phyloP scores from a whole-genome alignment of 2,888 invertebrate species.

The Scotopteryx bipunctaria region DNA sequence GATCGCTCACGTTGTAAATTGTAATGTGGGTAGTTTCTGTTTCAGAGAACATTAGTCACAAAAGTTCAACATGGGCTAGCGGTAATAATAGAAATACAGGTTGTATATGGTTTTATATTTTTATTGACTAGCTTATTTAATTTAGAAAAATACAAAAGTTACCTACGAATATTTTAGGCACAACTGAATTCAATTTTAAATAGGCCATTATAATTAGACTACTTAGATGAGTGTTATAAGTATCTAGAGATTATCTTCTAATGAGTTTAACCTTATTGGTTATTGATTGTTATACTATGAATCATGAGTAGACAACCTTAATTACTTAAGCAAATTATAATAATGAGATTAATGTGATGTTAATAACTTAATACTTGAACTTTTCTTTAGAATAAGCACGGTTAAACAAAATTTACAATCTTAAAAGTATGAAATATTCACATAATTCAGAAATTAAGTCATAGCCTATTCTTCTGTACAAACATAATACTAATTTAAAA shows the following conservation, averaged over 20 bases:
- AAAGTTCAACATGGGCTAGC: no score
- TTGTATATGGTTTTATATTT: slow-evolving; percentile 36
- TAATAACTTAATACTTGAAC: slow-evolving; percentile 52
- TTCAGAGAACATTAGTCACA: no score
- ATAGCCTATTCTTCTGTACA: slow-evolving; percentile 30
- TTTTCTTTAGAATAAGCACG: slow-evolving; percentile 24
- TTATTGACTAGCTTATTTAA: slow-evolving; percentile 71
- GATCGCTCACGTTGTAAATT: no score
- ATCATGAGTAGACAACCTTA: neutral
- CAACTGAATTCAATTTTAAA: slow-evolving; percentile 22
- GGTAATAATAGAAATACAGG: slow-evolving; percentile 29
- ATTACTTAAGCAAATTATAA: slow-evolving; percentile 21
- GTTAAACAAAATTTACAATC: slow-evolving; percentile 45
- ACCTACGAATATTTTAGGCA: slow-evolving; percentile 20
- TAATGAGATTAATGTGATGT: slow-evolving; percentile 49
- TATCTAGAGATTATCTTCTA: slow-evolving; percentile 14
- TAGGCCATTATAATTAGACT: slow-evolving; percentile 8
- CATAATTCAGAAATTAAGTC: slow-evolving; percentile 35
- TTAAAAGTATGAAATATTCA: slow-evolving; percentile 35
- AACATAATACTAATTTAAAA: neutral
- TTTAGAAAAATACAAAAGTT: slow-evolving; percentile 72
- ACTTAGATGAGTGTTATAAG: no score
- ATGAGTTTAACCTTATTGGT: slow-evolving; percentile 37
- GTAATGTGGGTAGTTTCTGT: no score
- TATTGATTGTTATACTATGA: slow-evolving; percentile 23